Conservation (phyloP, 2,888 invertebrate genomes). For the Agrotis exclamationis region DNA sequence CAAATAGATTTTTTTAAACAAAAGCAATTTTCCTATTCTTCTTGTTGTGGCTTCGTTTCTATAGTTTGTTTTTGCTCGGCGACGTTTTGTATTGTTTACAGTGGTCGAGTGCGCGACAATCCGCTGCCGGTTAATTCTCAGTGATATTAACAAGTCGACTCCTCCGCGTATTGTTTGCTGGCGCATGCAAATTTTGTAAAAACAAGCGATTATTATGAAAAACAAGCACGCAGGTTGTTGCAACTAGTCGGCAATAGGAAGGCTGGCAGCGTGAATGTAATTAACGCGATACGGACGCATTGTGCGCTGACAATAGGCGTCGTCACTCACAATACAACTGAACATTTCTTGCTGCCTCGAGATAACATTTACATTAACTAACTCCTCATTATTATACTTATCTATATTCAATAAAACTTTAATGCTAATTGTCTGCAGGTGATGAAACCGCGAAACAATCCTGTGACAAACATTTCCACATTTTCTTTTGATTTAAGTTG, state of each 20-base stretch:
- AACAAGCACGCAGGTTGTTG: conserved; percentile 78
- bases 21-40: conserved; percentile 91
- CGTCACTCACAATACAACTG: conserved; percentile 52
- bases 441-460: conserved; percentile 49
- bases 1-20: conserved; percentile 91
- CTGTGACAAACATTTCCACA: conserved; percentile 45
- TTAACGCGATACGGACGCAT: conserved; percentile 80
- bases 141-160: conserved; percentile 85
- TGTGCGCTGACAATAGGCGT: conserved; percentile 63
- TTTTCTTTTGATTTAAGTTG: conserved; percentile 35
- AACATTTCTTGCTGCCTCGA: conserved; percentile 58
- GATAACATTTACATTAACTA: conserved; percentile 63
- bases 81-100: conserved; percentile 90
- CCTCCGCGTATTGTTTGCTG: conserved; percentile 81
- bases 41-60: conserved; percentile 88
- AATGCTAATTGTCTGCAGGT: conserved; percentile 52
- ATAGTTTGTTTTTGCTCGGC: conserved; percentile 89
- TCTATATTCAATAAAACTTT: conserved; percentile 61
- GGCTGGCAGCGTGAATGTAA: conserved; percentile 75
- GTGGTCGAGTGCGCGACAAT: conserved; percentile 87
- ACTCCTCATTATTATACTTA: conserved; percentile 60
- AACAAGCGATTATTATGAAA: conserved; percentile 86
- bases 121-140: conserved; percentile 89
- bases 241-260: conserved; percentile 70
- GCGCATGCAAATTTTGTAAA: conserved; percentile 86